These are phyloP conservation scores for Incurvaria masculella DNA, from an alignment of 2,888 invertebrate species.

Conservation along the genomic window DNA sequence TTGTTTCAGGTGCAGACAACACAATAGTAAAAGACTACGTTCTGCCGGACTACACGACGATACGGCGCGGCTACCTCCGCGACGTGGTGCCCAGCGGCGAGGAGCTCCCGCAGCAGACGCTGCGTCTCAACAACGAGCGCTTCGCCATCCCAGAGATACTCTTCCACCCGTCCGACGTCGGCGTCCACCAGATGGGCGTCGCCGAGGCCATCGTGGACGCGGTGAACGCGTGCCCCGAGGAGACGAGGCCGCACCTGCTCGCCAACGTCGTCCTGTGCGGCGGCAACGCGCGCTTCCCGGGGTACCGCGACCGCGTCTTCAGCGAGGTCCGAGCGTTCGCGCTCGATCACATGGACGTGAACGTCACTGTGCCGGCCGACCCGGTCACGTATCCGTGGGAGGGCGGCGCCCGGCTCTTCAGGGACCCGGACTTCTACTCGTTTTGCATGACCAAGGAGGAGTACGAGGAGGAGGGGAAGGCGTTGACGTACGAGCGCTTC, in stretches of 20 bases:
- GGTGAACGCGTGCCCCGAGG: conserved; percentile 70
- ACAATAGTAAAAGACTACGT: conserved; percentile 87
- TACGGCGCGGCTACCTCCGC: conserved; percentile 71
- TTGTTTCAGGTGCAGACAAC: conserved; percentile 55
- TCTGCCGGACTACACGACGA: conserved; percentile 91
- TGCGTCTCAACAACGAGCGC: conserved; percentile 89
- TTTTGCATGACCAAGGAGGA: conserved; percentile 77
- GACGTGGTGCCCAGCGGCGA: conserved; percentile 38
- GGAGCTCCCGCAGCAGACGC: conserved; percentile 67
- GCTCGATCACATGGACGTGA: conserved; percentile 73
- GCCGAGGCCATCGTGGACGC: conserved; percentile 82
- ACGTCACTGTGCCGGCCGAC: conserved; percentile 59
- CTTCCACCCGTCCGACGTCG: conserved; percentile 93
- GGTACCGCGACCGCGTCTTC: conserved; percentile 66
- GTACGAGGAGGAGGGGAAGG: conserved; percentile 83
- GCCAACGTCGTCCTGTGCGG: conserved; percentile 86
- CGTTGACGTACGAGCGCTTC: conserved; percentile 54
- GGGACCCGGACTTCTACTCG: conserved; percentile 69
- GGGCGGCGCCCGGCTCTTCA: conserved; percentile 75
- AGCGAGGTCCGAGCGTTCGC: conserved; percentile 75
- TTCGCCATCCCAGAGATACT: conserved; percentile 94
- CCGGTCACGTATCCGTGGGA: conserved; percentile 86
- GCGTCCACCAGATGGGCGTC: conserved; percentile 89
- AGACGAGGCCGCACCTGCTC: conserved; percentile 72
- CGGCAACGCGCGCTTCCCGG: conserved; percentile 74